These are phyloP conservation scores for Molossus alvarezi DNA, from an alignment of 2,797 vertebrate species.

Conservation along the genomic window DNA sequence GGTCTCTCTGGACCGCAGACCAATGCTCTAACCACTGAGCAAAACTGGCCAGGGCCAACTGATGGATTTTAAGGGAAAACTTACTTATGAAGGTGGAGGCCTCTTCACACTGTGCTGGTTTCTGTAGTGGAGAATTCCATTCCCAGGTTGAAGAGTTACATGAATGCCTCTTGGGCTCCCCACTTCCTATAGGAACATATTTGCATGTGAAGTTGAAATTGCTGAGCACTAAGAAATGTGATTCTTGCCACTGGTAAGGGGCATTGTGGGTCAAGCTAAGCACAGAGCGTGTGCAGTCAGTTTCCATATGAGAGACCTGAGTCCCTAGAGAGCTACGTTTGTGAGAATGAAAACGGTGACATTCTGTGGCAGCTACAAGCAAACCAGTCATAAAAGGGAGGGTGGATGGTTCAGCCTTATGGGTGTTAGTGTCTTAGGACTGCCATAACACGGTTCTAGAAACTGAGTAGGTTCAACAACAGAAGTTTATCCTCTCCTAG, in stretches of 20 bases:
- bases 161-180: not conserved
- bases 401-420: rapidly evolving
- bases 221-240: not conserved
- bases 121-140: not conserved
- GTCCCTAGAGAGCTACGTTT: too few relatives aligned
- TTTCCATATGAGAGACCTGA: not conserved
- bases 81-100: not conserved
- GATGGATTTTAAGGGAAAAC: not conserved
- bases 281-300: rapidly evolving
- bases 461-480: not conserved
- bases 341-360: not conserved
- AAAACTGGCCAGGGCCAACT: not conserved
- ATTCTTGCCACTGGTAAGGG: not conserved
- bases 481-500: not conserved
- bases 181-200: not conserved
- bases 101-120: too few relatives aligned
- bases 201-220: not conserved
- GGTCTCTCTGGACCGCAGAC: too few relatives aligned
- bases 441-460: not conserved
- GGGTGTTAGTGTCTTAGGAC: too few relatives aligned
- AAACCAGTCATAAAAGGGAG: not conserved
- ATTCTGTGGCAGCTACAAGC: not conserved
- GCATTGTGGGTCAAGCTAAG: not conserved
- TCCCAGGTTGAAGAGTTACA: not conserved
- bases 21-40: too few relatives aligned